Evolutionary conservation across 2,797 vertebrate genomes (phyloP).

Genomic region (Galaxias olidus): DNA sequence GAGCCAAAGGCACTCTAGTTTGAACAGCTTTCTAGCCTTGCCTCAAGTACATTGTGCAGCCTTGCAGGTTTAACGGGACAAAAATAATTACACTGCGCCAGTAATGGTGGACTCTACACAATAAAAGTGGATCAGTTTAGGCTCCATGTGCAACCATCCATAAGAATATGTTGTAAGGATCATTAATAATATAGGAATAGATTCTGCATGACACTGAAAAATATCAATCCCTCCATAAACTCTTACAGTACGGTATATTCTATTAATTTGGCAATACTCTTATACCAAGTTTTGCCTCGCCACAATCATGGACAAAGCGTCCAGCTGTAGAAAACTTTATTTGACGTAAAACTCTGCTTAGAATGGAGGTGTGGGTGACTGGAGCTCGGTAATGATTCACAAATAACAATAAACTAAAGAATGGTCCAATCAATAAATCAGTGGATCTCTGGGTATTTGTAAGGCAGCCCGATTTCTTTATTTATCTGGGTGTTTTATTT

Average conservation of each 20-base stretch:
- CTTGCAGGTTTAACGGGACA: slow-evolving; percentile 40
- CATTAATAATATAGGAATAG: background rate
- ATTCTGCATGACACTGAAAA: background rate
- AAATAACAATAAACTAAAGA: slow-evolving; percentile 76
- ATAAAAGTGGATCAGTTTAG: slow-evolving; percentile 8
- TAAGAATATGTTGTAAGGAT: background rate
- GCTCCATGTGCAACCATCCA: background rate
- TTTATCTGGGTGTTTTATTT: slow-evolving; percentile 77
- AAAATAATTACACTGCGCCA: slow-evolving; percentile 18
- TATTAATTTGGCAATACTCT: too few relatives aligned
- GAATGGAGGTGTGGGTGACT: slow-evolving; percentile 55
- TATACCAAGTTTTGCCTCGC: too few relatives aligned
- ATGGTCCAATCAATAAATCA: slow-evolving; percentile 81
- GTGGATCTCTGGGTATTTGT: slow-evolving; percentile 72
- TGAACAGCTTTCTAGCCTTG: slow-evolving; percentile 50
- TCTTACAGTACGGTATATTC: background rate
- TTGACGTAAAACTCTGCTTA: slow-evolving; percentile 21
- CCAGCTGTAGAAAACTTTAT: background rate
- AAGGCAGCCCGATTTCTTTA: slow-evolving; percentile 69
- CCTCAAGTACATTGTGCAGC: slow-evolving; percentile 49
- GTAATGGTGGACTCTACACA: background rate
- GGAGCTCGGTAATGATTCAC: slow-evolving; percentile 74
- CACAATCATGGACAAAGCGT: too few relatives aligned
- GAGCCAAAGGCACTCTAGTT: slow-evolving; percentile 50
- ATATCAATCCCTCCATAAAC: background rate